Percentiles rank a stretch among this genome's conserved stretches.
phyloP scores from a whole-genome alignment of 2,113 vertebrate genomes.

The Gadus macrocephalus region DNA sequence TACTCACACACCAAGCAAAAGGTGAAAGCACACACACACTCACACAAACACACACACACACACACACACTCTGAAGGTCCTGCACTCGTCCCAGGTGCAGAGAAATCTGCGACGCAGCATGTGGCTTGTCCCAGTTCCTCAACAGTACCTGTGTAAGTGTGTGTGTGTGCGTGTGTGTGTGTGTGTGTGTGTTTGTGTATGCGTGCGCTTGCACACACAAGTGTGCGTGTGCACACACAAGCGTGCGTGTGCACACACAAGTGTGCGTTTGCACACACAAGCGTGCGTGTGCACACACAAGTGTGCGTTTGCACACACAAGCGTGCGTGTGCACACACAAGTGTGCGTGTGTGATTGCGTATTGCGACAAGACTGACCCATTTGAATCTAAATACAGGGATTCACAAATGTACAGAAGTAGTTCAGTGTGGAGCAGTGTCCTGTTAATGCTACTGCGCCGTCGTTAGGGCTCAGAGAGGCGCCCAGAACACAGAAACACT shows the following conservation, averaged over 20 bases:
- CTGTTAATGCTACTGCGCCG: neutral
- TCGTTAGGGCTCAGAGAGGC: neutral
- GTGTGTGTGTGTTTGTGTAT: slow-evolving; percentile 34
- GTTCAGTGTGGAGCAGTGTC: slow-evolving; percentile 45
- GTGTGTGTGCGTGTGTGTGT: slow-evolving; percentile 26
- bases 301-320: slow-evolving; percentile 29
- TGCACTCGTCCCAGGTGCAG: slow-evolving; percentile 66
- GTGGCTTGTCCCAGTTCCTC: slow-evolving; percentile 74
- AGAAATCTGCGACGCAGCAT: slow-evolving; percentile 72
- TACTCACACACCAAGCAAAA: slow-evolving; percentile 3
- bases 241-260: slow-evolving; percentile 35
- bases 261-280: slow-evolving; percentile 29
- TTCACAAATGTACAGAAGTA: slow-evolving; percentile 47
- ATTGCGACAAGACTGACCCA: slow-evolving; percentile 74
- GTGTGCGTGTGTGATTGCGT: slow-evolving; percentile 50
- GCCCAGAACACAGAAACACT: neutral
- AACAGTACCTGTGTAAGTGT: slow-evolving; percentile 57
- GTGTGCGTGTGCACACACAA: slow-evolving; percentile 29
- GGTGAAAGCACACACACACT: slow-evolving; percentile 17
- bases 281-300: neutral
- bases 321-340: neutral
- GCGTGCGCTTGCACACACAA: slow-evolving; percentile 40
- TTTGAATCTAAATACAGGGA: slow-evolving; percentile 60
- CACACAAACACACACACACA: slow-evolving; percentile 29
- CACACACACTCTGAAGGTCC: slow-evolving; percentile 47